Evolutionary conservation across 2,888 invertebrate species (phyloP).

Genomic region (Drosophila koepferae): DNA sequence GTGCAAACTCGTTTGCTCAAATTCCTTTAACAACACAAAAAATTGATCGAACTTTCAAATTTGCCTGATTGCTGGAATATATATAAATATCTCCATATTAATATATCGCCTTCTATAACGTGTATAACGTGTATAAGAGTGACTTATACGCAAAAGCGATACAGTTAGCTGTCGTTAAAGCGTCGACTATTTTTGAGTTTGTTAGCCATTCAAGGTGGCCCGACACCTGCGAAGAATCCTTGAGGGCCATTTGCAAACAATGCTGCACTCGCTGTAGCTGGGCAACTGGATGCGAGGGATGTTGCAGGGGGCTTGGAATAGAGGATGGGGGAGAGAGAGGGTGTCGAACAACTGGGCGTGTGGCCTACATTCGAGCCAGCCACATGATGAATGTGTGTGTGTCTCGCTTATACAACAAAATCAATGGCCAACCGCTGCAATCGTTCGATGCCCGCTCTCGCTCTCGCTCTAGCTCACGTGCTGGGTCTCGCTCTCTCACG

Average conservation of each 20-base stretch:
- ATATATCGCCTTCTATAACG: too few relatives aligned
- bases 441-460: slow-evolving; percentile 49
- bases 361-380: slow-evolving; percentile 66
- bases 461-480: slow-evolving; percentile 1
- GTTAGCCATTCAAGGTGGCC: slow-evolving; percentile 38
- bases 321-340: background rate
- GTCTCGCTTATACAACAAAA: slow-evolving; percentile 70
- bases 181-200: slow-evolving; percentile 5
- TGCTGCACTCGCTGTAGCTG: slow-evolving; percentile 32
- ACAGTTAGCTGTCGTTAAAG: background rate
- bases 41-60: background rate
- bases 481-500: slow-evolving; percentile 9
- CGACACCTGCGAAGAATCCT: slow-evolving; percentile 49
- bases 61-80: background rate
- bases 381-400: slow-evolving; percentile 53
- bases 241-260: slow-evolving; percentile 56
- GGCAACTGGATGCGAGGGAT: background rate
- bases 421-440: slow-evolving; percentile 73
- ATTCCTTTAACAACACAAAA: background rate
- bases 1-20: background rate
- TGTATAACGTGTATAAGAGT: slow-evolving; percentile 4
- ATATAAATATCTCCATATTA: too few relatives aligned
- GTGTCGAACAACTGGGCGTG: slow-evolving; percentile 27
- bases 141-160: slow-evolving; percentile 2
- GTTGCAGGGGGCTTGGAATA: too few relatives aligned